Conservation (phyloP, 2,888 invertebrate species). For the Caenorhabditis sulstoni region DNA sequence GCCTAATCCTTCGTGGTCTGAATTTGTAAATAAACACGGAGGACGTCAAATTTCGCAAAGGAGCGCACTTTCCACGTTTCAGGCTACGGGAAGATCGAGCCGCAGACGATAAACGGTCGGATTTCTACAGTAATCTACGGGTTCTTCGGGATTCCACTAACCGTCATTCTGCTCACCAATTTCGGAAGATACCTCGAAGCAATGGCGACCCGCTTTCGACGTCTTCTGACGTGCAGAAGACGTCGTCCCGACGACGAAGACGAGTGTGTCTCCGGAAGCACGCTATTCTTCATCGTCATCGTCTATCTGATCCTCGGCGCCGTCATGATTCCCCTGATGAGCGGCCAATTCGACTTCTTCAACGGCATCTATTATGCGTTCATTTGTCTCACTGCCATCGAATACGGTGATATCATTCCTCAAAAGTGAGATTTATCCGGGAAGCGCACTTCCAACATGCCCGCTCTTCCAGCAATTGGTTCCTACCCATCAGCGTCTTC, state of each 20-base stretch:
- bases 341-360: slow-evolving; percentile 77
- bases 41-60: neutral
- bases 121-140: slow-evolving; percentile 79
- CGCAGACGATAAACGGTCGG: slow-evolving; percentile 74
- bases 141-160: slow-evolving; percentile 78
- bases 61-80: neutral
- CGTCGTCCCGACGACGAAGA: slow-evolving; percentile 51
- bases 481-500: slow-evolving; percentile 75
- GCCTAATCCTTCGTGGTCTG: slow-evolving; percentile 34
- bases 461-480: slow-evolving; percentile 68
- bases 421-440: slow-evolving; percentile 60
- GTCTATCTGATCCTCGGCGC: slow-evolving; percentile 70
- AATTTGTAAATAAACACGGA: slow-evolving; percentile 37
- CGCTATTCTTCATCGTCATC: slow-evolving; percentile 67
- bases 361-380: slow-evolving; percentile 78
- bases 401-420: slow-evolving; percentile 78
- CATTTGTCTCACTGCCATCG: slow-evolving; percentile 79
- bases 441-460: neutral
- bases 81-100: slow-evolving; percentile 80
- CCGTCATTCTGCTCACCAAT: slow-evolving; percentile 79
- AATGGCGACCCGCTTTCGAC: slow-evolving; percentile 65
- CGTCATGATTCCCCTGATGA: slow-evolving; percentile 64
- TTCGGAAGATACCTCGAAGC: slow-evolving; percentile 77
- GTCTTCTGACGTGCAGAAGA: slow-evolving; percentile 31
- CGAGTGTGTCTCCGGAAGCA: slow-evolving; percentile 63